Evolutionary conservation across 1,140 invertebrate species (phyloP), one percentile per base, ranked within the genome.

Genomic region (Ceratina australensis): DNA sequence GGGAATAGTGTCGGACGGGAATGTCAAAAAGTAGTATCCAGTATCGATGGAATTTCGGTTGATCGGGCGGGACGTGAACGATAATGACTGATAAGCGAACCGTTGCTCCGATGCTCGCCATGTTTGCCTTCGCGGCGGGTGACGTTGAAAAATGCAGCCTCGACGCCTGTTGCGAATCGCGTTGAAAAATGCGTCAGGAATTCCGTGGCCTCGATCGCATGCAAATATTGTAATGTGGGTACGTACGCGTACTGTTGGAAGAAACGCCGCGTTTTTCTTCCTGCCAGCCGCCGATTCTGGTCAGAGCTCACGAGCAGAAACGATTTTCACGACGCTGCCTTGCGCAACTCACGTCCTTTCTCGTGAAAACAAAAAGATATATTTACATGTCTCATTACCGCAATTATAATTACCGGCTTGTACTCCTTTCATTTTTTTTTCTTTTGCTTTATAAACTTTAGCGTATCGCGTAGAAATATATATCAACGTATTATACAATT

Each of bases 61-160:
- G 52, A 56, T 68, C 47, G 57, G 61, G 54, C 26, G 20, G 33
- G 33, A 7, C 33, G 68, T 49, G 24, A 22, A 24, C 47, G 82
- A 85, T 83, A 81, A 81, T 71, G 72, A 33, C n/a, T 59, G 74
- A 78, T 76, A 85, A 84, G 69, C 59, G 64, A 24, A 47, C 24
- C 28, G 67, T 12, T 28, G 26, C 20, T n/a, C 20, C 28, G 20
- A 54, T 61, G 33, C 33, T 50, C 67, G 16, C 13, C 28, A 60
- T 49, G 67, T 76, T 57, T 52, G 61, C 66, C 74, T 63, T 54
- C 57, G 33, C 13, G 3, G 47, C 20, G 12, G 66, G 15, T 42
- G 74, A 77, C 67, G 57, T 61, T 77, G 74, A 69, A 61, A 71
- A 76, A 76, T 76, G 20, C n/a, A 18, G n/a, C 5, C n/a, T 18